Conservation (phyloP, 2,888 invertebrate species). For the Helicoverpa assulta region DNA sequence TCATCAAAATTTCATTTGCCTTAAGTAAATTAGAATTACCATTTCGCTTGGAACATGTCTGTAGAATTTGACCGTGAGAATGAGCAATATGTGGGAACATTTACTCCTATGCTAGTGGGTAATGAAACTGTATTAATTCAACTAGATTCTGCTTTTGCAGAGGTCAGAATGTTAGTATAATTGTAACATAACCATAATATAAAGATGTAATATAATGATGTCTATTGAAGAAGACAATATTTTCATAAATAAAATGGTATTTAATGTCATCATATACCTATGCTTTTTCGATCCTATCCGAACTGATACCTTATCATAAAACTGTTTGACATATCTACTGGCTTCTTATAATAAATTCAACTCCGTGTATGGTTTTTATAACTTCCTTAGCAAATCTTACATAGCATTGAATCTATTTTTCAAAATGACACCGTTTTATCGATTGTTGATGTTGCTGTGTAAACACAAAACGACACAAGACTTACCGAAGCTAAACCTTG, state of each 20-base stretch:
- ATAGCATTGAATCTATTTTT: background rate
- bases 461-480: background rate
- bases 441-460: background rate
- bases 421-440: background rate
- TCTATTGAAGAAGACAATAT: slow-evolving; percentile 1
- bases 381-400: no score
- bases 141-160: slow-evolving; percentile 21
- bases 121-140: slow-evolving; percentile 29
- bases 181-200: slow-evolving; percentile 17
- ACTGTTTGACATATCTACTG: no score
- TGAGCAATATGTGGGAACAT: slow-evolving; percentile 33
- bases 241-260: background rate
- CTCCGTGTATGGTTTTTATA: no score
- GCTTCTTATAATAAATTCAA: no score
- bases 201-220: background rate
- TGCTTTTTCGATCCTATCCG: no score
- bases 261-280: no score
- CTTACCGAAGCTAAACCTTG: slow-evolving; percentile 18
- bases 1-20: slow-evolving; percentile 52
- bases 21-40: slow-evolving; percentile 55
- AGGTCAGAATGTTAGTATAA: slow-evolving; percentile 35
- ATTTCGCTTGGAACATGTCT: slow-evolving; percentile 54
- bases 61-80: slow-evolving; percentile 42
- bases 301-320: no score
- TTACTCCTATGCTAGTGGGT: slow-evolving; percentile 16